These are phyloP conservation scores for Urocolius indicus DNA, from an alignment of 2,113 vertebrate genomes.

Conservation along the genomic window DNA sequence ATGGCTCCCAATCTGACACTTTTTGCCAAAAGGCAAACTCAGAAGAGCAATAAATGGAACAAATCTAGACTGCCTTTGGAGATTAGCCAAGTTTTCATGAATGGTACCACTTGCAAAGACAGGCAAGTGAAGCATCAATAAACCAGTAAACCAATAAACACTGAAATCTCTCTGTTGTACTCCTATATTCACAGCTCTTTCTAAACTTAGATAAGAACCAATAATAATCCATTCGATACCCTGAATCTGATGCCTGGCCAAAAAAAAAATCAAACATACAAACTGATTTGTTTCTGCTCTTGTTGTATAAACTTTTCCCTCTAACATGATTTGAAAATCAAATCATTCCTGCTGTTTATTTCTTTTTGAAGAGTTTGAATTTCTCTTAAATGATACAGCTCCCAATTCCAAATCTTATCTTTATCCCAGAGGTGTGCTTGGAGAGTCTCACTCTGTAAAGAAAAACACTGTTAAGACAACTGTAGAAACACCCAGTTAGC, in stretches of 20 bases:
- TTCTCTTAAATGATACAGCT: neutral
- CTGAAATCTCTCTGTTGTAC: slow-evolving; percentile 46
- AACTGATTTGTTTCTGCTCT: neutral
- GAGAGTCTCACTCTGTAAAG: neutral
- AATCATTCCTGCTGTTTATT: neutral
- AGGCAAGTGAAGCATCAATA: slow-evolving; percentile 23
- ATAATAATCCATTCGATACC: slow-evolving; percentile 55
- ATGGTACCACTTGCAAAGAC: slow-evolving; percentile 19
- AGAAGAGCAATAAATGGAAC: slow-evolving; percentile 53
- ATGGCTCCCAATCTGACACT: slow-evolving; percentile 33
- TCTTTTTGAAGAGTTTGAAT: slow-evolving; percentile 15
- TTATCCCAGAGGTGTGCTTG: neutral
- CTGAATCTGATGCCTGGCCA: slow-evolving; percentile 25
- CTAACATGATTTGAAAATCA: slow-evolving; percentile 44
- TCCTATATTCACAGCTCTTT: slow-evolving; percentile 51
- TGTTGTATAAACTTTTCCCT: neutral
- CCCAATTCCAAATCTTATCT: neutral
- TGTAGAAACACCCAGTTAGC: neutral
- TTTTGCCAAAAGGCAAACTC: slow-evolving; percentile 63
- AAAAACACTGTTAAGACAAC: neutral
- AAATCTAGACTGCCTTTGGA: slow-evolving; percentile 67
- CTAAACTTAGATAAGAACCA: slow-evolving; percentile 66
- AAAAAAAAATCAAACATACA: neutral
- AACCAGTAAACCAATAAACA: slow-evolving; percentile 53
- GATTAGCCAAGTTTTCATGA: slow-evolving; percentile 49